Conservation (phyloP, 2,113 vertebrate species). For the Fregetta grallaria region DNA sequence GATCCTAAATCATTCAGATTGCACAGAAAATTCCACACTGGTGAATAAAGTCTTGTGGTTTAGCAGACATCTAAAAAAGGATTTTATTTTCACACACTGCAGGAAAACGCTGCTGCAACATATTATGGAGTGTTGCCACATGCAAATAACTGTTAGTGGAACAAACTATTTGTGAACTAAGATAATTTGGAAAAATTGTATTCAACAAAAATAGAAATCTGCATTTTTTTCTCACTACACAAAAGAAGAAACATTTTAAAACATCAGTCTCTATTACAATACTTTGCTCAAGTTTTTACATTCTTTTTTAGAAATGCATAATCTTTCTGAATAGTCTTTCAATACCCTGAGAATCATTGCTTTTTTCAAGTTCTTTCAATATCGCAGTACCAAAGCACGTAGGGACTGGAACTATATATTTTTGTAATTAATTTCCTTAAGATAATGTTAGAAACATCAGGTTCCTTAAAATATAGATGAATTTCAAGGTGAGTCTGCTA, state of each 20-base stretch:
- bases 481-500: slow-evolving; percentile 75
- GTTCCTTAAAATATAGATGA: slow-evolving; percentile 79
- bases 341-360: slow-evolving; percentile 31
- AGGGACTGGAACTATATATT: slow-evolving; percentile 67
- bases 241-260: background rate
- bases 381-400: slow-evolving; percentile 27
- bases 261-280: background rate
- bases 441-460: slow-evolving; percentile 78
- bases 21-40: background rate
- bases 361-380: slow-evolving; percentile 49
- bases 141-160: background rate
- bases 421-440: slow-evolving; percentile 81
- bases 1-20: background rate
- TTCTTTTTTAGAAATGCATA: slow-evolving; percentile 13
- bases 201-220: background rate
- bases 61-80: background rate
- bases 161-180: background rate
- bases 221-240: background rate
- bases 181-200: background rate
- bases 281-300: background rate
- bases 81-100: background rate
- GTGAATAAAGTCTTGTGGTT: background rate
- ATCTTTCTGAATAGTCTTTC: slow-evolving; percentile 14
- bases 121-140: background rate
- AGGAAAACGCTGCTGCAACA: background rate